Evolutionary conservation across 1,140 invertebrate species (phyloP).

Genomic region (Cryptotermes secundus): DNA sequence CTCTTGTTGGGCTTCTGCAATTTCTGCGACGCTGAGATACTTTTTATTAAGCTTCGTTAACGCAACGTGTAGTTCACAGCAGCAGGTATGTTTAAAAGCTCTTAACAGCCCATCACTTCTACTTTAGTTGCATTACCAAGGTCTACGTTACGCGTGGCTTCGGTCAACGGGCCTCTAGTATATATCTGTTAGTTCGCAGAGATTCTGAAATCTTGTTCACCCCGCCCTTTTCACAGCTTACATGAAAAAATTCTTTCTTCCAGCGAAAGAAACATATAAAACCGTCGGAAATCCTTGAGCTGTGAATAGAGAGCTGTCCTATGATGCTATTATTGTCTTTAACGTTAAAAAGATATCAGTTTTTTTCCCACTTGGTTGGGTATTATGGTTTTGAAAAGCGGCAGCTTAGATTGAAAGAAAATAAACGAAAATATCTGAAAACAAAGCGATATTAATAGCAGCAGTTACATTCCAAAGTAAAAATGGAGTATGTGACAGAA

Average conservation of each 20-base stretch:
- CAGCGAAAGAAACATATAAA: background rate
- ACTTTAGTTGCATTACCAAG: background rate
- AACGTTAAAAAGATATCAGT: too few relatives aligned
- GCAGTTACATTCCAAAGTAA: too few relatives aligned
- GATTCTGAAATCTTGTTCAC: background rate
- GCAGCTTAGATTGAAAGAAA: too few relatives aligned
- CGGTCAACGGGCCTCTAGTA: background rate
- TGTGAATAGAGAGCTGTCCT: too few relatives aligned
- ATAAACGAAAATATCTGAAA: too few relatives aligned
- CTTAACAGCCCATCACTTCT: constrained; percentile 5
- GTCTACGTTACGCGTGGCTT: background rate
- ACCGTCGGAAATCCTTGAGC: background rate
- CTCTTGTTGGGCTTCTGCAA: too few relatives aligned
- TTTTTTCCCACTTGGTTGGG: too few relatives aligned
- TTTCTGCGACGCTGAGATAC: background rate
- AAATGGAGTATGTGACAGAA: too few relatives aligned
- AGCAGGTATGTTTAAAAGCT: background rate
- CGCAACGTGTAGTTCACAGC: background rate
- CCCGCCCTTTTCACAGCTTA: background rate
- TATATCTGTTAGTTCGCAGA: background rate
- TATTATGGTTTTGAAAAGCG: too few relatives aligned
- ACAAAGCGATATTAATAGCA: too few relatives aligned
- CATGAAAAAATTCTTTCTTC: background rate
- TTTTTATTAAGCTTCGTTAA: background rate
- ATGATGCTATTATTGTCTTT: too few relatives aligned